Evolutionary conservation across 2,888 invertebrate species (phyloP).

Genomic region (Drosophila aldrichi): DNA sequence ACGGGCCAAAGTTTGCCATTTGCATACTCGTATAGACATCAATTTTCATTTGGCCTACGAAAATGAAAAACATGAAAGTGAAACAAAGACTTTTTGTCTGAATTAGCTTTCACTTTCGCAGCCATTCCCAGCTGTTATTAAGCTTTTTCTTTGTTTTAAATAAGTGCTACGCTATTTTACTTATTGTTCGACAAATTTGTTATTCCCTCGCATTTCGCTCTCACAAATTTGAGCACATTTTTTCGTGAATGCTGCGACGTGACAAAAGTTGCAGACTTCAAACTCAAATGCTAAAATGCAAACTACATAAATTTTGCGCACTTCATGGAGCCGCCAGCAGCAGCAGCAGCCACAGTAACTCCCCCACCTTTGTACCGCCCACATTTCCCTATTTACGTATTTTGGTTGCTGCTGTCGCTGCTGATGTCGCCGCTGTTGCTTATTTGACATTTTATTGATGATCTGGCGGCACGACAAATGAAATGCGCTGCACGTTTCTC

Average conservation of each 20-base stretch:
- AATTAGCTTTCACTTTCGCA: slow-evolving; percentile 64
- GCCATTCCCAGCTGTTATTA: slow-evolving; percentile 52
- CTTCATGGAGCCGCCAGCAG: slow-evolving; percentile 22
- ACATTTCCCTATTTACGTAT: slow-evolving; percentile 4
- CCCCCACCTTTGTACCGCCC: slow-evolving; percentile 6
- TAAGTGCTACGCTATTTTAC: slow-evolving; percentile 16
- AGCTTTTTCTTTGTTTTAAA: slow-evolving; percentile 15
- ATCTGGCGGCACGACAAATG: slow-evolving; percentile 38
- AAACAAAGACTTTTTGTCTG: slow-evolving; percentile 33
- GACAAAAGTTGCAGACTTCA: slow-evolving; percentile 53
- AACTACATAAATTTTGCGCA: slow-evolving; percentile 72
- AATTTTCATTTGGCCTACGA: slow-evolving; percentile 47
- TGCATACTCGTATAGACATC: slow-evolving; percentile 41
- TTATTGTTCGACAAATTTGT: slow-evolving; percentile 29
- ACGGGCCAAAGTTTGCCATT: slow-evolving; percentile 43
- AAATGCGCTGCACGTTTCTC: slow-evolving; percentile 77
- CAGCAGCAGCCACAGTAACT: not conserved
- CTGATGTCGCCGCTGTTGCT: slow-evolving; percentile 26
- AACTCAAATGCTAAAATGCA: slow-evolving; percentile 67
- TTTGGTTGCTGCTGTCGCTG: slow-evolving; percentile 8
- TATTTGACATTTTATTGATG: slow-evolving; percentile 80
- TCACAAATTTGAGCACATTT: slow-evolving; percentile 39
- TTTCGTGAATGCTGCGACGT: slow-evolving; percentile 57
- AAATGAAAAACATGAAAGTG: not conserved
- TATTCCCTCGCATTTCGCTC: slow-evolving; percentile 38